These are phyloP conservation scores for Luperina testacea DNA, from an alignment of 2,888 invertebrate species.

Conservation along the genomic window DNA sequence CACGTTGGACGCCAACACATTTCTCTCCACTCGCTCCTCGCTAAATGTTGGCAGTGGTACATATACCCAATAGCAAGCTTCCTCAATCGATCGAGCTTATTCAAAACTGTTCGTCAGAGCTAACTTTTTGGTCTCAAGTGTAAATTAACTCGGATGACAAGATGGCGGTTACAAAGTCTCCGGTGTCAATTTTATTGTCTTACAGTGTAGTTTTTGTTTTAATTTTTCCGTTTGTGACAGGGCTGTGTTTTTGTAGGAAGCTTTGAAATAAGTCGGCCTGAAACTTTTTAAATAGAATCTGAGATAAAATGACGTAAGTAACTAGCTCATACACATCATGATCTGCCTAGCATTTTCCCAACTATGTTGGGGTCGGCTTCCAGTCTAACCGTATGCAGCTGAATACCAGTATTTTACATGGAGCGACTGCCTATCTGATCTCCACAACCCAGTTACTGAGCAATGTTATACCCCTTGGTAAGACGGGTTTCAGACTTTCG, in stretches of 20 bases:
- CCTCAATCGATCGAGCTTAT: constrained; percentile 39
- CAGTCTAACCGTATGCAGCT: too few relatives aligned
- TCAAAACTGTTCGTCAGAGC: constrained; percentile 34
- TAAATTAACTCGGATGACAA: constrained; percentile 42
- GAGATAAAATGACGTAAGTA: neutral
- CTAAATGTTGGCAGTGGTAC: neutral
- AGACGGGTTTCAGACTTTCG: too few relatives aligned
- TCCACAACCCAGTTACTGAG: too few relatives aligned
- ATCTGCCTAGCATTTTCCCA: neutral
- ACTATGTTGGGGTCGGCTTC: too few relatives aligned
- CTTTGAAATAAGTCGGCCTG: neutral
- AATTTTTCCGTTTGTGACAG: neutral
- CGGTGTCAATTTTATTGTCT: constrained; percentile 49
- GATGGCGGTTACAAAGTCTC: constrained; percentile 29
- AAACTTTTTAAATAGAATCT: neutral
- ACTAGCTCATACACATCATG: neutral
- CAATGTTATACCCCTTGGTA: too few relatives aligned
- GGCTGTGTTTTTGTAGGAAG: neutral
- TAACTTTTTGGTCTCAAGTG: constrained; percentile 59
- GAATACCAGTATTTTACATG: too few relatives aligned
- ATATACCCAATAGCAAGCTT: constrained; percentile 14
- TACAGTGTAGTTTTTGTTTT: neutral
- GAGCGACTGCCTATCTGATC: too few relatives aligned
- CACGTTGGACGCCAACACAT: too few relatives aligned
- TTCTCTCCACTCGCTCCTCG: neutral